Percentiles rank a stretch among this genome's conserved stretches.
Conservation (phyloP, 2,888 invertebrate genomes). For the Cantharis nigra region DNA sequence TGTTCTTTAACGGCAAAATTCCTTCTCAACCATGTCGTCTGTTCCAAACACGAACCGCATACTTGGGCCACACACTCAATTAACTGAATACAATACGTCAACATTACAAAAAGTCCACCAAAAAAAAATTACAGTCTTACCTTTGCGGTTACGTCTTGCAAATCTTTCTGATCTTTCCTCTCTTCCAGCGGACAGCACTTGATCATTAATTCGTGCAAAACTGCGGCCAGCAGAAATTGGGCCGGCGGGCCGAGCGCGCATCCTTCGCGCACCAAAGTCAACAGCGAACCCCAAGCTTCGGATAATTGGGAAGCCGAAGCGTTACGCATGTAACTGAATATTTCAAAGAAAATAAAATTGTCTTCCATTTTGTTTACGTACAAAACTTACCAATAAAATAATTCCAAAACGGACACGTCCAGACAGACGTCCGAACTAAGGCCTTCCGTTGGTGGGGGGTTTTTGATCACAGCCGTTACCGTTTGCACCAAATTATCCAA, state of each 20-base stretch:
- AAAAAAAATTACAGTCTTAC: slow-evolving; percentile 45
- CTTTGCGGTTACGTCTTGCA: slow-evolving; percentile 76
- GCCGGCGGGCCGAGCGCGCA: slow-evolving; percentile 74
- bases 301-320: slow-evolving; percentile 71
- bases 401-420: slow-evolving; percentile 81
- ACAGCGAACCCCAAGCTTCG: slow-evolving; percentile 78
- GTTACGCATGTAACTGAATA: slow-evolving; percentile 64
- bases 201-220: slow-evolving; percentile 82
- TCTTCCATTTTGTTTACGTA: not conserved
- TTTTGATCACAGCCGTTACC: slow-evolving; percentile 79
- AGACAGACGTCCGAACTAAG: slow-evolving; percentile 65
- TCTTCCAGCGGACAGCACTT: slow-evolving; percentile 76
- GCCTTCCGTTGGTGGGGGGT: slow-evolving; percentile 68
- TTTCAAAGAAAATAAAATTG: not conserved
- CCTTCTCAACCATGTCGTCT: slow-evolving; percentile 85
- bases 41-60: slow-evolving; percentile 88
- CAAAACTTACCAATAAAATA: slow-evolving; percentile 67
- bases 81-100: slow-evolving; percentile 55
- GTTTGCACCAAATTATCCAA: slow-evolving; percentile 83
- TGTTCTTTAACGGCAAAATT: slow-evolving; percentile 80
- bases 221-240: slow-evolving; percentile 77
- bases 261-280: slow-evolving; percentile 76
- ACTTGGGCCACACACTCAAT: slow-evolving; percentile 82
- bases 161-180: slow-evolving; percentile 78
- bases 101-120: not conserved